Evolutionary conservation across 1,140 invertebrate species (phyloP), one percentile per base, ranked within the genome.

Genomic region (Bombus soroeensis): DNA sequence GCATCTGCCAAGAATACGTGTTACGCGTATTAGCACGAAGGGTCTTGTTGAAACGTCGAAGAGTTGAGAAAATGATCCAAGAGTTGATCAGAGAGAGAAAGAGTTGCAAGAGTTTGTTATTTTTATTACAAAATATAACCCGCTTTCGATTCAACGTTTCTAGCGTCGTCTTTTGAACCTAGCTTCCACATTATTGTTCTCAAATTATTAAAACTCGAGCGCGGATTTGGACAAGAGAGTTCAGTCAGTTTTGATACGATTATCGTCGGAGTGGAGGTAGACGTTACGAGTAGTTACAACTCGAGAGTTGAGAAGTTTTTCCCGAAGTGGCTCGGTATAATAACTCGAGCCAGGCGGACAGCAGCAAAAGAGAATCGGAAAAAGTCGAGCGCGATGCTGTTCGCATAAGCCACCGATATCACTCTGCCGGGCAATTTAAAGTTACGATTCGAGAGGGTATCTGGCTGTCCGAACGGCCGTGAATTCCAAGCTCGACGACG

Each of bases 391-490:
- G 72, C 78, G 73, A 62, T 77, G 57, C 87, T 73, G 74, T 72
- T 84, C 76, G 77, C 74, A 39, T 78, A 75, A 89, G 76, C 80
- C 77, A 87, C 68, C 75, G 81, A 87, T 90, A 91, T 90, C 85
- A 86, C 85, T 90, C 68, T 47, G 90, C 72, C 62, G 85, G 77
- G 89, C 89, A 90, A 91, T 91, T 90, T 91, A 87, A 90, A 91
- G 80, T 91, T 91, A 91, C 87, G 89, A 89, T 85, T 91, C 76
- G 81, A 84, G 79, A n/a, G 89, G 79, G 83, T 78, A 84, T 89
- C 90, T 85, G 41, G 81, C 47, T 57, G 73, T 59, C 53, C 59
- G 39, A 57, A 62, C 73, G 81, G 74, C 68, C 62, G 81, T 68
- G 81, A 83, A 77, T 83, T 73, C 59, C 25, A 18, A 1, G 5